Conservation (phyloP, 2,113 vertebrate genomes). For the Upupa epops region DNA sequence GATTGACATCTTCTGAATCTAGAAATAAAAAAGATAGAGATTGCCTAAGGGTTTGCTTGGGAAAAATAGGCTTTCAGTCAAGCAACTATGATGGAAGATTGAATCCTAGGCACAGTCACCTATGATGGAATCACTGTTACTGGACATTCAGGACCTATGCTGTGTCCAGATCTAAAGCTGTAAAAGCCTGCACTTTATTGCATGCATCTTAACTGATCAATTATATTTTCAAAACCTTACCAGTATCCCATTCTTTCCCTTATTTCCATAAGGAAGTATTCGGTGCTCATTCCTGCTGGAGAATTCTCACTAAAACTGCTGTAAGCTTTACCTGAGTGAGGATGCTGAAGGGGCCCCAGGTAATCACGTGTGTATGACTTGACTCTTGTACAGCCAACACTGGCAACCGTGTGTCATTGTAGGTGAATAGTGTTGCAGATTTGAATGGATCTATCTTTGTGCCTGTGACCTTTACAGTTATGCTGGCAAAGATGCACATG, state of each 20-base stretch:
- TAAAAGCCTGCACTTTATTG: not conserved
- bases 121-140: not conserved
- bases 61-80: not conserved
- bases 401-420: not conserved
- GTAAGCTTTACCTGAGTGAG: not conserved
- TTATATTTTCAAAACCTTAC: not conserved
- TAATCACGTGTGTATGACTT: not conserved
- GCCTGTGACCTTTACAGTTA: slow-evolving; percentile 69
- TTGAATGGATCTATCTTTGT: slow-evolving; percentile 48
- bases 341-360: not conserved
- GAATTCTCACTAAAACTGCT: not conserved
- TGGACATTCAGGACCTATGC: not conserved
- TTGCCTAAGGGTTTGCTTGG: not conserved
- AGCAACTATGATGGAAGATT: not conserved
- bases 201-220: not conserved
- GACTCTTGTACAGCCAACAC: not conserved
- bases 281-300: not conserved
- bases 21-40: not conserved
- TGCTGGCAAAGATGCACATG: slow-evolving; percentile 70
- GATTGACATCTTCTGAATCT: not conserved
- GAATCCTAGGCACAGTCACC: not conserved
- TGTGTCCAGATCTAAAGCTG: not conserved
- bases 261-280: not conserved
- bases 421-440: not conserved
- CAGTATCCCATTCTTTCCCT: not conserved